Evolutionary conservation across 2,797 vertebrate species (phyloP).

Genomic region (Telmatherina bonti): DNA sequence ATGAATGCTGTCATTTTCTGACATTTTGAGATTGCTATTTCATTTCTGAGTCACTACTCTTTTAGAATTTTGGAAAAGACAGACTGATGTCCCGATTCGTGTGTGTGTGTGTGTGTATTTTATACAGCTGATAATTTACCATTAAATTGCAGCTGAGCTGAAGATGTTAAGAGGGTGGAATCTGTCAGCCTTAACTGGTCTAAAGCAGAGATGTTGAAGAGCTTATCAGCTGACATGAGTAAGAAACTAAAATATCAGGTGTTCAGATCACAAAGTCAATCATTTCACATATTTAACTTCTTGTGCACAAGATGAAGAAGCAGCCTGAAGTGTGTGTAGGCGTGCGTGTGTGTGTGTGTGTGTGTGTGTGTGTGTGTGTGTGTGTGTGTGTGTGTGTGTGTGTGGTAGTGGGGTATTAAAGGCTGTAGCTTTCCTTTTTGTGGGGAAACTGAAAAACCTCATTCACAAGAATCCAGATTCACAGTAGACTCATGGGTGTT

Average conservation of each 20-base stretch:
- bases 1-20: slow-evolving; percentile 13
- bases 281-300: slow-evolving; percentile 42
- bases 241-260: slow-evolving; percentile 56
- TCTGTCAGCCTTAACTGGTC: slow-evolving; percentile 40
- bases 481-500: too few species aligned
- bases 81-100: too few species aligned
- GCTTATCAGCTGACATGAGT: slow-evolving; percentile 46
- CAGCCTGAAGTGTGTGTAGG: too few species aligned
- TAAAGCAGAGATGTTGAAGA: slow-evolving; percentile 38
- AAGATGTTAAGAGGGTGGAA: slow-evolving; percentile 15
- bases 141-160: neutral
- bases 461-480: too few species aligned
- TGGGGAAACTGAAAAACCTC: slow-evolving; percentile 44
- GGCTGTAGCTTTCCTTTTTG: slow-evolving; percentile 27
- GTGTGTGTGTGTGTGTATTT: neutral
- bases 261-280: slow-evolving; percentile 56
- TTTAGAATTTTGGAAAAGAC: neutral
- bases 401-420: too few species aligned
- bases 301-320: slow-evolving; percentile 25
- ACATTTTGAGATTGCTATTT: slow-evolving; percentile 5
- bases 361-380: too few species aligned
- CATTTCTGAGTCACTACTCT: neutral
- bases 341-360: too few species aligned
- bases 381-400: too few species aligned
- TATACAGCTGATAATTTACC: neutral